A percentile compares a stretch with the other conserved stretches of the same genome.
phyloP scores from a whole-genome alignment of 2,797 vertebrate species.

The Thunnus albacares region DNA sequence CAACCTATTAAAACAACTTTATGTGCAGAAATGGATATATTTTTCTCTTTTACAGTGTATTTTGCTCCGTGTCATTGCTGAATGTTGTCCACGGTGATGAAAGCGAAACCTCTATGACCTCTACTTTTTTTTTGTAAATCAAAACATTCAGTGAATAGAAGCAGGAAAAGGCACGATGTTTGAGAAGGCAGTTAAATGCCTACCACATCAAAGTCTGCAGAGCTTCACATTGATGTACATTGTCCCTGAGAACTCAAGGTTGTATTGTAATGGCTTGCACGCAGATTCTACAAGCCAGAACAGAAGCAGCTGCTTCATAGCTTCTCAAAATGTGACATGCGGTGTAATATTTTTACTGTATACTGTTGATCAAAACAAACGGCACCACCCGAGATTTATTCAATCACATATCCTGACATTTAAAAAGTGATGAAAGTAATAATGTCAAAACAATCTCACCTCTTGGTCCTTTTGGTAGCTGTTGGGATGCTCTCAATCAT shows the following conservation, averaged over 20 bases:
- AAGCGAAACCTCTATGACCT: conserved; percentile 36
- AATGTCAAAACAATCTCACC: neutral
- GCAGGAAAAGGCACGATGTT: conserved; percentile 33
- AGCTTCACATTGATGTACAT: conserved; percentile 33
- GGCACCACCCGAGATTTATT: neutral
- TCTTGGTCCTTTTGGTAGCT: neutral
- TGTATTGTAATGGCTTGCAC: conserved; percentile 35
- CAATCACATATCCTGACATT: neutral
- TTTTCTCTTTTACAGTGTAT: neutral
- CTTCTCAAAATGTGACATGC: neutral
- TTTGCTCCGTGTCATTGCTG: conserved; percentile 3
- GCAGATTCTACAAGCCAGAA: conserved; percentile 13
- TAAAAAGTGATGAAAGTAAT: neutral
- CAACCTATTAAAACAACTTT: neutral
- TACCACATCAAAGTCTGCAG: conserved; percentile 43
- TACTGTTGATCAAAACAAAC: conserved; percentile 10
- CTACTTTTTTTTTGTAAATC: conserved; percentile 36
- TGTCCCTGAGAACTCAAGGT: conserved; percentile 42
- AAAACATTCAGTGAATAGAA: conserved; percentile 42
- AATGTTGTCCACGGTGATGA: conserved; percentile 34
- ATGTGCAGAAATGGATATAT: conserved; percentile 2
- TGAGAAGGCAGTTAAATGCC: conserved; percentile 31
- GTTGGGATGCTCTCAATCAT: neutral
- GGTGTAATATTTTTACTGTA: neutral
- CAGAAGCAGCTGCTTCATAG: conserved; percentile 8